Base-by-base conservation (phyloP, 2,888 invertebrate genomes). In the Agriotes lineatus region DNA sequence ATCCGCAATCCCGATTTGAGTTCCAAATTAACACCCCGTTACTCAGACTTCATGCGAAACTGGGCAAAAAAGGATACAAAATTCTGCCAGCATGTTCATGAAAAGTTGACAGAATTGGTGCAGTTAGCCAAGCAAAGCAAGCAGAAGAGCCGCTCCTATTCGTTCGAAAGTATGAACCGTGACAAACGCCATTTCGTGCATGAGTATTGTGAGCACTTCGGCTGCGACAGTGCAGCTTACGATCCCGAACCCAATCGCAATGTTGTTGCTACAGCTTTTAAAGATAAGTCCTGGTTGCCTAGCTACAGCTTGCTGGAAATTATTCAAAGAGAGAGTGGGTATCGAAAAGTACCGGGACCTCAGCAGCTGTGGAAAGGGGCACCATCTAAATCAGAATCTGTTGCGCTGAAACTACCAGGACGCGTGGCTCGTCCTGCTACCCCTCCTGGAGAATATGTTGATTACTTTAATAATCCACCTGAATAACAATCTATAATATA, bases 191-290 rank as follows among this genome's bases (percentile, higher is more conserved):
- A 94, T 80, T 90, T 97, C 78, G 91, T 99, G 7, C 97, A 98
- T 84, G 98, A 99, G 82, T 90, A 96, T 82, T 96, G 96, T 77
- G 95, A 96, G 79, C 95, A 95, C 84, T 99, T 98, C 86, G 97
- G 97, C 39, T 94, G 96, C 77, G 93, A 96, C 79, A 95, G 96
- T 73, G 93, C 94, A 67, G 96, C 97, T 18, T 97, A 97, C 82
- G 99, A 99, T 85, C 91, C 92, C 16, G 97, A 97, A 81, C 98
- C 98, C 0, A 96, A 97, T 82, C 88, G 97, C 71, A 98, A 97
- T 85, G 94, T 98, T 12, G 94, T 96, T n/a, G 95, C 95, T 19
- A 96, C 95, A 12, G 96, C 96, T 82, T 85, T 78, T 61, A 81
- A 79, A 62, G 84, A 84, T 5, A 85, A 94, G 90, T 95, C 95